Evolutionary conservation across 2,113 vertebrate species (phyloP).

Genomic region (Hyaena hyaena): DNA sequence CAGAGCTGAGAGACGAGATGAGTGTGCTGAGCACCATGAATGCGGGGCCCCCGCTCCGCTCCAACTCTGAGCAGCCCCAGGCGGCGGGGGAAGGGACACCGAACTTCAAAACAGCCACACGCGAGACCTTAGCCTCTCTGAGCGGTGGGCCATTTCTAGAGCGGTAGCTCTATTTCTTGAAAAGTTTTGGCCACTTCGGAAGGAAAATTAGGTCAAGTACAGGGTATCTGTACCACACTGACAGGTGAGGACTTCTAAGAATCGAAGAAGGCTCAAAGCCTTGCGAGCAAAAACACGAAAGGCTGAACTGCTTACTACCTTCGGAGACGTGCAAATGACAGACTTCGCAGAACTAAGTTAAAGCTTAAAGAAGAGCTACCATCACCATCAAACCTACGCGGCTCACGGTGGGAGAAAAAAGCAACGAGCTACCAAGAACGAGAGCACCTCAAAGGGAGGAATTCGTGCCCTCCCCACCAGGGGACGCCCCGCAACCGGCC

Average conservation of each 20-base stretch:
- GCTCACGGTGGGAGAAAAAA: neutral
- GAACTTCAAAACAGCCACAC: neutral
- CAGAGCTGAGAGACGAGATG: slow-evolving; percentile 8
- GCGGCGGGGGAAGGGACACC: neutral
- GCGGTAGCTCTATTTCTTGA: neutral
- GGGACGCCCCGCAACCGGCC: neutral
- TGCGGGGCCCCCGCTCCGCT: neutral
- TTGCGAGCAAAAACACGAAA: neutral
- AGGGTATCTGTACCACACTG: neutral
- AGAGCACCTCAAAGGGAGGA: neutral
- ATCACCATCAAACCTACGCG: neutral
- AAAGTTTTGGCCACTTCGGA: slow-evolving; percentile 24
- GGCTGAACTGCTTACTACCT: neutral
- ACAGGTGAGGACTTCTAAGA: neutral
- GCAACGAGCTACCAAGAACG: neutral
- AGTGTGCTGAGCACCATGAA: neutral
- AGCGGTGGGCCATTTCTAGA: neutral
- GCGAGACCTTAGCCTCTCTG: neutral
- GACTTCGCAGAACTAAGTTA: neutral
- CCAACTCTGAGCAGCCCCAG: neutral
- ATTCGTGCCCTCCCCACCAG: neutral
- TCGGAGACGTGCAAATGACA: neutral
- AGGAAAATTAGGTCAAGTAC: neutral
- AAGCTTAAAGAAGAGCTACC: neutral
- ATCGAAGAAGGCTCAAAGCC: neutral